phyloP scores from a whole-genome alignment of 2,888 invertebrate species.

The Nasonia oneida region DNA sequence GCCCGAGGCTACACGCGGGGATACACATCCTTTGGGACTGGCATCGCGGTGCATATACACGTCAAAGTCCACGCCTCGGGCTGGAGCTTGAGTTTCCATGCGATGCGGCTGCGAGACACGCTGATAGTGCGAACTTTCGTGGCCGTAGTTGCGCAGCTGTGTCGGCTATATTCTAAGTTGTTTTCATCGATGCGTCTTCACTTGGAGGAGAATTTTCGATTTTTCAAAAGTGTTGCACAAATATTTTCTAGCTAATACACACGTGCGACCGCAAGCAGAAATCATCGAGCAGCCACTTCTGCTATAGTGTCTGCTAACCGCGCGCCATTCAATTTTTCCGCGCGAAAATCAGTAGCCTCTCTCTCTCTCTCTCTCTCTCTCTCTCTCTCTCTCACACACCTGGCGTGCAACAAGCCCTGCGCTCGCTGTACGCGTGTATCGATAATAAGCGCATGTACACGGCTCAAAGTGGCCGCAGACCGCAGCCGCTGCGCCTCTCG shows the following conservation, averaged over 20 bases:
- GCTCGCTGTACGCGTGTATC: neutral
- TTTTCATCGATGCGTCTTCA: too few relatives aligned
- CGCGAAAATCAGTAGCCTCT: slow-evolving; percentile 8
- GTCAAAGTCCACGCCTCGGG: slow-evolving; percentile 4
- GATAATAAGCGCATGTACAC: slow-evolving; percentile 3
- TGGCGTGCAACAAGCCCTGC: neutral
- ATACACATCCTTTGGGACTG: slow-evolving; percentile 31
- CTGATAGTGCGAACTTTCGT: neutral
- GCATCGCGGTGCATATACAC: neutral
- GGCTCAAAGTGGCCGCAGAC: slow-evolving; percentile 6
- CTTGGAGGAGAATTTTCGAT: too few relatives aligned
- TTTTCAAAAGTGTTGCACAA: too few relatives aligned
- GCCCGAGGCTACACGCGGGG: neutral
- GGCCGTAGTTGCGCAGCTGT: too few relatives aligned
- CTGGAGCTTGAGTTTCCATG: neutral
- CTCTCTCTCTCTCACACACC: neutral
- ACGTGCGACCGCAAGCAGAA: neutral
- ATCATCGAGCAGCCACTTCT: neutral
- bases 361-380: neutral
- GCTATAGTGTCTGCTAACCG: neutral
- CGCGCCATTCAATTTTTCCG: neutral
- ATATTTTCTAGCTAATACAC: neutral
- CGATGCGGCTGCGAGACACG: neutral
- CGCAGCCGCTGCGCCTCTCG: neutral
- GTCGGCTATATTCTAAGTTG: too few relatives aligned